These are phyloP conservation scores for Hoplostethus mediterraneus DNA, from an alignment of 2,797 vertebrate species.

Conservation along the genomic window DNA sequence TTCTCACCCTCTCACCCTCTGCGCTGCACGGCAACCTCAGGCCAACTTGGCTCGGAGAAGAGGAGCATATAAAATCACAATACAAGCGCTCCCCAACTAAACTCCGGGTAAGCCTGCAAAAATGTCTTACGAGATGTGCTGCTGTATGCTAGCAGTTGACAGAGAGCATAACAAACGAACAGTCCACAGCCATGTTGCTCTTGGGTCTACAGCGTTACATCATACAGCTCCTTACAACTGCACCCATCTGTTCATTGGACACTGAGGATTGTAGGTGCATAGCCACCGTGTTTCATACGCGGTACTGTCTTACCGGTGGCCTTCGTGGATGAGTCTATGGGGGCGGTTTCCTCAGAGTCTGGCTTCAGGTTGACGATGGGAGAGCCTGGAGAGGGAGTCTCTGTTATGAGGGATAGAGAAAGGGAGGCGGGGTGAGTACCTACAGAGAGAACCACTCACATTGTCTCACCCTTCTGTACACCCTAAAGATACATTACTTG, in stretches of 20 bases:
- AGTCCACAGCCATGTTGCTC: conserved; percentile 32
- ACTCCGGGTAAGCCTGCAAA: conserved; percentile 65
- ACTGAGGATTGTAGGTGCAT: conserved; percentile 6
- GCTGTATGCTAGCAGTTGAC: conserved; percentile 67
- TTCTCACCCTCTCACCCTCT: conserved; percentile 64
- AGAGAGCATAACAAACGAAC: conserved; percentile 56
- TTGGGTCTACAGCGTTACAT: conserved; percentile 9
- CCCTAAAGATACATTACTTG: conserved; percentile 41
- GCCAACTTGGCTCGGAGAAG: conserved; percentile 73
- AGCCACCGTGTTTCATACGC: background rate
- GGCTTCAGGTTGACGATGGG: conserved; percentile 62
- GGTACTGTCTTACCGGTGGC: conserved; percentile 69
- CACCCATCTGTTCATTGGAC: conserved; percentile 21
- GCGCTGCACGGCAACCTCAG: conserved; percentile 51
- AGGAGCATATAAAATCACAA: conserved; percentile 64
- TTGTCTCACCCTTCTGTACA: conserved; percentile 12
- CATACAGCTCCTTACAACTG: conserved; percentile 3
- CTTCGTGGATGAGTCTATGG: conserved; percentile 63
- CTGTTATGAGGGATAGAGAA: conserved; percentile 53
- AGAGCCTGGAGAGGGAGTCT: conserved; percentile 68
- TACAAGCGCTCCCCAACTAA: conserved; percentile 53
- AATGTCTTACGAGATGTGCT: conserved; percentile 47
- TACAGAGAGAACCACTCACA: conserved; percentile 41
- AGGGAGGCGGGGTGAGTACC: conserved; percentile 14
- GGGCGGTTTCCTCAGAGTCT: conserved; percentile 66